These are phyloP conservation scores for Aradus depressus DNA, from an alignment of 2,888 invertebrate genomes.

Conservation along the genomic window DNA sequence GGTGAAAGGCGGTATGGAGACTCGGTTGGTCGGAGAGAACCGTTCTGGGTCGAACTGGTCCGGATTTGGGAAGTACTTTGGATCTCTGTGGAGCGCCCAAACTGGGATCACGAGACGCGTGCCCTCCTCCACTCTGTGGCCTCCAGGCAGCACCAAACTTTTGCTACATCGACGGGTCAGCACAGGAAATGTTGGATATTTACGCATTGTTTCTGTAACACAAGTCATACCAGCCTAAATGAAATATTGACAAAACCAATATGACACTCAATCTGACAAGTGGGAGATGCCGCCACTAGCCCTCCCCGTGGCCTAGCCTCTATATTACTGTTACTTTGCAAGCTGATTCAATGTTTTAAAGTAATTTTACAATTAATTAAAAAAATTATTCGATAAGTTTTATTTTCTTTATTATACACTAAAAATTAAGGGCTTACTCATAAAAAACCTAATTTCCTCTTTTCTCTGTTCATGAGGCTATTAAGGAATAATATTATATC, in stretches of 20 bases:
- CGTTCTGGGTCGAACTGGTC: conserved; percentile 50
- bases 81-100: conserved; percentile 49
- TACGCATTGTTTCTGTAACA: conserved; percentile 33
- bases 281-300: no score
- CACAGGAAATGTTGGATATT: conserved; percentile 36
- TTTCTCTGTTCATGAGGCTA: no score
- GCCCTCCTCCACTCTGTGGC: conserved; percentile 25
- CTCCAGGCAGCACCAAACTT: conserved; percentile 31
- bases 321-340: no score
- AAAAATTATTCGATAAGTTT: no score
- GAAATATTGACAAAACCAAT: not conserved
- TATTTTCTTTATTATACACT: no score
- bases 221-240: not conserved
- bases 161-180: conserved; percentile 37
- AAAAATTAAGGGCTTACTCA: no score
- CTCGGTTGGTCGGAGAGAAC: conserved; percentile 44
- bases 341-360: no score
- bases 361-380: no score
- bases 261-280: no score
- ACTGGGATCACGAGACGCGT: conserved; percentile 45
- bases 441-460: no score
- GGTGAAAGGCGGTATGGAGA: conserved; percentile 42
- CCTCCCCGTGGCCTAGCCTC: no score
- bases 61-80: conserved; percentile 49
- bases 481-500: no score